phyloP scores from a whole-genome alignment of 2,113 vertebrate genomes.

The Macrotus californicus region DNA sequence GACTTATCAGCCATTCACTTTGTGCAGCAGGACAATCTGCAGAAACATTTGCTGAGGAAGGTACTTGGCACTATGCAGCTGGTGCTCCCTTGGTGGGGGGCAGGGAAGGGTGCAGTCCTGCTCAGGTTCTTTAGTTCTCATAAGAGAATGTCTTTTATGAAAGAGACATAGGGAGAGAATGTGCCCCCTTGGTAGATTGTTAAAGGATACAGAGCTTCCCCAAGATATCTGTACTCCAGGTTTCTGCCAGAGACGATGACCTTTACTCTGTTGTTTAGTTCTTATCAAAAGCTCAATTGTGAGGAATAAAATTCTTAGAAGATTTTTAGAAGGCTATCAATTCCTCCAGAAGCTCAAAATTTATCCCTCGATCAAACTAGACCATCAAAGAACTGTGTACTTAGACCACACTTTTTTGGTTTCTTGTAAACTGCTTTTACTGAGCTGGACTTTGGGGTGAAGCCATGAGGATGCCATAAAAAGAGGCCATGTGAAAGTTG shows the following conservation, averaged over 20 bases:
- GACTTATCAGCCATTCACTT: background rate
- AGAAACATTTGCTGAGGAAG: background rate
- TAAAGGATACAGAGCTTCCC: background rate
- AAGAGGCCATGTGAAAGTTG: background rate
- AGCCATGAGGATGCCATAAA: background rate
- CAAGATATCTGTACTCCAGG: background rate
- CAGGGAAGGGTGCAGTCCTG: too few relatives aligned
- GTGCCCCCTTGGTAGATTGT: background rate
- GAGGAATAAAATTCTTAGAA: conserved; percentile 15
- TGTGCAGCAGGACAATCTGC: background rate
- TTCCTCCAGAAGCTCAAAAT: background rate
- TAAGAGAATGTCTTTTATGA: background rate
- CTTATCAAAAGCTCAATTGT: background rate
- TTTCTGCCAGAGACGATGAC: background rate
- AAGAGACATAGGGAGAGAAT: background rate
- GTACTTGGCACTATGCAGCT: background rate
- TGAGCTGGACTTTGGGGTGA: background rate
- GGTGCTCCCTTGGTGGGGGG: background rate
- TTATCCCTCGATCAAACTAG: background rate
- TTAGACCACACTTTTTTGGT: background rate
- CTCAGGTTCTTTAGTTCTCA: background rate
- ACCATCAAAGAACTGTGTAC: background rate
- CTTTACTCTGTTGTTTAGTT: background rate
- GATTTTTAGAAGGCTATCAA: background rate
- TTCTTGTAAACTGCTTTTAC: background rate